These are phyloP conservation scores for roundworm (Caenorhabditis elegans) DNA, from an alignment of 1,140 invertebrate species.

Conservation along the genomic window WBcel235 BX284603.4:3866001-3866500, in stretches of 20 bases:
- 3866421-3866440: slow-evolving; percentile 93
- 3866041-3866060: slow-evolving; percentile 95
- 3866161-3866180: slow-evolving; percentile 90
- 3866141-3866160: slow-evolving; percentile 88
- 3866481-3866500: slow-evolving; percentile 74
- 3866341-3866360: slow-evolving; percentile 86
- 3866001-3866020: not conserved
- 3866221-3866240: slow-evolving; percentile 83
- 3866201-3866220: slow-evolving; percentile 91
- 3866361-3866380: slow-evolving; percentile 95
- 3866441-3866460: slow-evolving; percentile 96
- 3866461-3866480: slow-evolving; percentile 91
- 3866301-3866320: slow-evolving; percentile 87
- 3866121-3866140: slow-evolving; percentile 95
- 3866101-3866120: slow-evolving; percentile 95
- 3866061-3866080: slow-evolving; percentile 94
- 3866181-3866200: slow-evolving; percentile 89
- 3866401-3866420: slow-evolving; percentile 94
- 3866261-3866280: slow-evolving; percentile 73
- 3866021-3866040: slow-evolving; percentile 84
- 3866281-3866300: slow-evolving; percentile 93
- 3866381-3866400: slow-evolving; percentile 87
- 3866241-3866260: slow-evolving; percentile 50
- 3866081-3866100: slow-evolving; percentile 73
- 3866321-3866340: slow-evolving; percentile 82